Evolutionary conservation across 2,888 invertebrate species (phyloP).

Genomic region (Nomada lathburiana): DNA sequence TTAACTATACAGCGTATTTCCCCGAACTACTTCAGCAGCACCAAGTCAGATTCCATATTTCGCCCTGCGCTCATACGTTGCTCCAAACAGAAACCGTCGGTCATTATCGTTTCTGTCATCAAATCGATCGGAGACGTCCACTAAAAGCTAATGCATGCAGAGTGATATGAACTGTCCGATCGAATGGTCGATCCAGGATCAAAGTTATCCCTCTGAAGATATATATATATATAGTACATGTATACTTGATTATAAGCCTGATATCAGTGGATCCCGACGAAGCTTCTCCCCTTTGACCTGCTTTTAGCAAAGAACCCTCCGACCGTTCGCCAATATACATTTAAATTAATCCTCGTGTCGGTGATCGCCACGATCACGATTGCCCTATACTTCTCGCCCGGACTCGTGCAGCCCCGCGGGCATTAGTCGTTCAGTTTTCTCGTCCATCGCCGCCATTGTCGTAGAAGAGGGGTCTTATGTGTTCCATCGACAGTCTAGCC

Average conservation of each 20-base stretch:
- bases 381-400: background rate
- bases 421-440: constrained; percentile 56
- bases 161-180: background rate
- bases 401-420: background rate
- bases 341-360: constrained; percentile 42
- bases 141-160: background rate
- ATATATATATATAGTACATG: background rate
- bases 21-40: no score
- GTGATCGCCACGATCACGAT: constrained; percentile 15
- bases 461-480: background rate
- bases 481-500: constrained; percentile 9
- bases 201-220: constrained; percentile 19
- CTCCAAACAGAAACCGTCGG: no score
- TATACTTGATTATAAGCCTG: constrained; percentile 3
- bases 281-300: background rate
- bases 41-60: no score
- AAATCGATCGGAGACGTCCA: background rate
- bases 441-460: constrained; percentile 50
- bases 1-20: no score
- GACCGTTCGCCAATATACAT: constrained; percentile 34
- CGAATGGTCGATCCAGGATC: constrained; percentile 23
- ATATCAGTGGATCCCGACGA: constrained; percentile 21
- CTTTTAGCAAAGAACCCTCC: background rate
- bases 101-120: background rate
- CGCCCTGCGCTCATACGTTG: no score